Percentiles rank a stretch among this genome's conserved stretches.
These are phyloP conservation scores for Chrysogorgia sp. DNA, from an alignment of 92 coral and sea anemone species.

Conservation along the genomic window DNA sequence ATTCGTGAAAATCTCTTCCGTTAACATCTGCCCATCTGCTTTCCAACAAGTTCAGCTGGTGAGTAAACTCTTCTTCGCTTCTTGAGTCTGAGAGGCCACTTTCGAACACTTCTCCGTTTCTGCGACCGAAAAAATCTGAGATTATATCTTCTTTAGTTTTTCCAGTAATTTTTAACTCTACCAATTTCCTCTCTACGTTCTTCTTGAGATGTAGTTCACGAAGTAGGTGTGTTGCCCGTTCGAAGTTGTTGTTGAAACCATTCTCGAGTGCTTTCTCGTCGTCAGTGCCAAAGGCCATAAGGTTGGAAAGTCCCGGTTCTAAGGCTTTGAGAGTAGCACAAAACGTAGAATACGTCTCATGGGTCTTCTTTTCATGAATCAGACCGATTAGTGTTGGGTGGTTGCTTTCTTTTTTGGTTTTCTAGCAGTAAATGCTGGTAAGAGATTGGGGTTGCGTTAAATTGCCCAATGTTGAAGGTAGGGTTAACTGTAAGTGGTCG, in stretches of 20 bases:
- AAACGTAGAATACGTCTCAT: constrained; percentile 26
- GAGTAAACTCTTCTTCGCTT: constrained; percentile 18
- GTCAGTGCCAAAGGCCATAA: constrained; percentile 39
- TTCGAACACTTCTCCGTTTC: constrained; percentile 25
- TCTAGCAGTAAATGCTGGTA: constrained; percentile 61
- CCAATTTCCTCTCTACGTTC: constrained; percentile 18
- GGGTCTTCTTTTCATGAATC: constrained; percentile 33
- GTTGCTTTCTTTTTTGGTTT: constrained; percentile 47
- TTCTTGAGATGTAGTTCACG: constrained; percentile 17
- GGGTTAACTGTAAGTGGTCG: constrained; percentile 67
- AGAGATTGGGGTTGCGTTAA: constrained; percentile 63
- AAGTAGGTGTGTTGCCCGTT: constrained; percentile 22
- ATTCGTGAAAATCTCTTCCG: constrained; percentile 3
- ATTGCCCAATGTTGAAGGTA: constrained; percentile 63
- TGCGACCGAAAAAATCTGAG: constrained; percentile 16
- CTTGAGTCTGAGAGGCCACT: constrained; percentile 29
- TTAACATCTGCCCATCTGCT: constrained; percentile 11
- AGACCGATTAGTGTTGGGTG: constrained; percentile 55
- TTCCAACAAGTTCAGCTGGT: neutral
- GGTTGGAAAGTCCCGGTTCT: constrained; percentile 8
- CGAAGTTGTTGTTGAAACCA: constrained; percentile 27
- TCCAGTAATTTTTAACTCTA: constrained; percentile 6
- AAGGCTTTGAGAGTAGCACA: constrained; percentile 10
- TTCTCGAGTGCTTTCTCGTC: constrained; percentile 12
- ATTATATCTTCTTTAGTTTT: constrained; percentile 26